Evolutionary conservation across 2,797 vertebrate species (phyloP).

Genomic region (Platalea minor): DNA sequence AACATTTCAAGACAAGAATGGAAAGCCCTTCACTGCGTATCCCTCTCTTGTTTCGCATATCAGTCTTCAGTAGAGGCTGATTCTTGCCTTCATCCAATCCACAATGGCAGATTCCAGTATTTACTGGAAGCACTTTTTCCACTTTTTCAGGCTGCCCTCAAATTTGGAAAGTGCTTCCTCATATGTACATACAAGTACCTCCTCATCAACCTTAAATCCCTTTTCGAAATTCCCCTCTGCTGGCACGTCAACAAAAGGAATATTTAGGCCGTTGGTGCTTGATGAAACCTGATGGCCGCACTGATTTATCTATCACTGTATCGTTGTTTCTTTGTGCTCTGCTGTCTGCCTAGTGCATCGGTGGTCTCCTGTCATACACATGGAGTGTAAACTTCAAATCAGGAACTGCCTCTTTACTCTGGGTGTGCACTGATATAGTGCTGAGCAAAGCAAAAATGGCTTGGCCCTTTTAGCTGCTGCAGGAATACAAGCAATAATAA

Average conservation of each 20-base stretch:
- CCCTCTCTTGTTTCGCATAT: accelerated
- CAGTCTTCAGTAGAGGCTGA: not conserved
- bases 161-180: not conserved
- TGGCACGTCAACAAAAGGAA: not conserved
- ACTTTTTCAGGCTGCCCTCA: not conserved
- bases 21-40: not conserved
- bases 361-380: not conserved
- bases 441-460: not conserved
- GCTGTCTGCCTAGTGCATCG: accelerated
- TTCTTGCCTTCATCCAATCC: not conserved
- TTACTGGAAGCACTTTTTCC: not conserved
- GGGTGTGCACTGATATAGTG: too few relatives aligned
- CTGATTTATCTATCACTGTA: accelerated
- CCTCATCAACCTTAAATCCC: not conserved
- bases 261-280: not conserved
- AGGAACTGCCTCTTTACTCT: not conserved
- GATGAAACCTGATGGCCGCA: not conserved
- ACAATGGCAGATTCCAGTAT: not conserved
- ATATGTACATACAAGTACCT: not conserved
- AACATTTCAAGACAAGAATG: not conserved
- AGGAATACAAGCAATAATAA: not conserved
- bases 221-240: not conserved
- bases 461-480: not conserved
- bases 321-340: not conserved
- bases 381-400: accelerated